Evolutionary conservation across 1,140 invertebrate species (phyloP).

Genomic region (Wasmannia auropunctata): DNA sequence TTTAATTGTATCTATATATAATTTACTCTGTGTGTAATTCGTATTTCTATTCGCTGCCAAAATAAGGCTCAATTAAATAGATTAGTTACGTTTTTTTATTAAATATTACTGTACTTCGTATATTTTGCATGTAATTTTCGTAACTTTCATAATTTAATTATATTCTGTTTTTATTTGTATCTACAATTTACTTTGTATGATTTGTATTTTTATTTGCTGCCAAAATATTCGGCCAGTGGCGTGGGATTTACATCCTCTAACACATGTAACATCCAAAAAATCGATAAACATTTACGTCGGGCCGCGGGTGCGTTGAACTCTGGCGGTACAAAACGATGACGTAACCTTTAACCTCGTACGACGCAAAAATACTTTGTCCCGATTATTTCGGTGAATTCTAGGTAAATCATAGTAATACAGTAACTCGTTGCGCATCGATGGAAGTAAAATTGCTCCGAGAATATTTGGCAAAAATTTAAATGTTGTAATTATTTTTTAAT

Average conservation of each 20-base stretch:
- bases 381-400: not conserved
- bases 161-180: not conserved
- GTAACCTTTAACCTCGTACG: conserved; percentile 13
- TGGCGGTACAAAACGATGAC: not conserved
- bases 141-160: not conserved
- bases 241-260: not conserved
- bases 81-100: no score
- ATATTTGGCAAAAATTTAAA: not conserved
- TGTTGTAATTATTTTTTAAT: not conserved
- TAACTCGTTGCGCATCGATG: not conserved
- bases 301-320: conserved; percentile 31
- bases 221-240: not conserved
- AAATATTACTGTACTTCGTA: no score
- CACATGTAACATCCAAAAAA: conserved; percentile 7
- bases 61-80: no score
- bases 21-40: not conserved
- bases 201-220: not conserved
- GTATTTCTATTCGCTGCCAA: no score
- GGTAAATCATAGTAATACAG: not conserved
- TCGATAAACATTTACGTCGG: conserved; percentile 41
- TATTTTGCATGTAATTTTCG: no score
- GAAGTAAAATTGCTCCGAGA: not conserved
- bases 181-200: not conserved
- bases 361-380: not conserved
- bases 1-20: not conserved